Evolutionary conservation across 2,113 vertebrate species (phyloP).

Genomic region (Pseudopodoces humilis): DNA sequence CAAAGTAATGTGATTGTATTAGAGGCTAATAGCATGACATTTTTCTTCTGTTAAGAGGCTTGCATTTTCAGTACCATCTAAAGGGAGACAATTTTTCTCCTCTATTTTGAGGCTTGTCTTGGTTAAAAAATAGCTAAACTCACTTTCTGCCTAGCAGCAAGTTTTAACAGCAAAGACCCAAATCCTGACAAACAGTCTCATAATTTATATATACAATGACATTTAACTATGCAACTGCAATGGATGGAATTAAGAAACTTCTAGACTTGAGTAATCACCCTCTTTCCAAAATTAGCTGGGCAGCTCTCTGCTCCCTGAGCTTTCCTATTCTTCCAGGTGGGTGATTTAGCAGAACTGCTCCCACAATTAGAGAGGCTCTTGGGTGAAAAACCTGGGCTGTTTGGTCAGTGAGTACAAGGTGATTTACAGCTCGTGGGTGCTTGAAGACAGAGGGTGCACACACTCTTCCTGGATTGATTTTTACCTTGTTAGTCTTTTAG

Average conservation of each 20-base stretch:
- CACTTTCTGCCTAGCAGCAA: constrained; percentile 16
- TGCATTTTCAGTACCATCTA: constrained; percentile 10
- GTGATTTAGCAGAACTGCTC: neutral
- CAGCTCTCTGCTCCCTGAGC: neutral
- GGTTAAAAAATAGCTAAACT: constrained; percentile 1
- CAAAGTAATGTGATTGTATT: constrained; percentile 43
- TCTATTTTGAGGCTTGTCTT: constrained; percentile 25
- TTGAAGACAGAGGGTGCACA: neutral
- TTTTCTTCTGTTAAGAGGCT: constrained; percentile 24
- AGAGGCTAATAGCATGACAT: constrained; percentile 30
- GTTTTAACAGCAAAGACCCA: neutral
- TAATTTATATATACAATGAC: neutral
- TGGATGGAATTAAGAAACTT: neutral
- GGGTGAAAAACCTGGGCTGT: neutral
- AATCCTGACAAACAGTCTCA: neutral
- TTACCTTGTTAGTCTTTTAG: constrained; percentile 57
- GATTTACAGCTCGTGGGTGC: constrained; percentile 18
- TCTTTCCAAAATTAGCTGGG: neutral
- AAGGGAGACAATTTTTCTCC: neutral
- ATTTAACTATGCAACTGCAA: neutral
- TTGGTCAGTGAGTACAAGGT: neutral
- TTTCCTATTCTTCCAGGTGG: fast-evolving
- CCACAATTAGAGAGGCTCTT: neutral
- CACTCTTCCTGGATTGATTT: constrained; percentile 38
- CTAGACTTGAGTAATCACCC: neutral